Base-by-base conservation (phyloP, 2,113 vertebrate genomes). In the Emydura subglobosa region DNA sequence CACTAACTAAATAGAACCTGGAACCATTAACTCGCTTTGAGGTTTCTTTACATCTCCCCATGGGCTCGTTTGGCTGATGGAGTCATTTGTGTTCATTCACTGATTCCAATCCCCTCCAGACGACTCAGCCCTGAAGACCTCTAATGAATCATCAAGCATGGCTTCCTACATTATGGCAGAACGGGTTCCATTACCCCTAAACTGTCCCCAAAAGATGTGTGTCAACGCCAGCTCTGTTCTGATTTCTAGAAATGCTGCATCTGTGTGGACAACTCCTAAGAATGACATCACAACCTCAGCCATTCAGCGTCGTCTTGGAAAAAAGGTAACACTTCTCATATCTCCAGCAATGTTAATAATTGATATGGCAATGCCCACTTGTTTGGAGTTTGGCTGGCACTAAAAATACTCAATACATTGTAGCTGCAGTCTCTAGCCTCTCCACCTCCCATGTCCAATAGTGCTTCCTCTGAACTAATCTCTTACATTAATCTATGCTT, bases 281-380 rank as follows among this genome's bases (percentile, higher is more conserved):
- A 4, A 6, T 85, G 21, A 79, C 29, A 16, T 54, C 25, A 21
- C 51, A 14, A 72, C 21, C n/a, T 13, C 80, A 54, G 53, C 51
- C 7, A 51, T 81, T 39, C 65, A 39, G 13, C 5, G 65, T 39
- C 21, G n/a, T 72, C n/a, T 72, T 72, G 19, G 7, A 82, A 2
- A 51, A 65, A 82, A 29, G 25, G 5, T 51, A 79, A 31, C 22
- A 16, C n/a, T 87, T 74, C 47, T 91, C 83, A 54, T 59, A 47
- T 83, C 94, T 89, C 59, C 82, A 76, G 65, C 85, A 82, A 4
- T 80, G 55, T 82, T 84, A 76, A 34, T 50, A 61, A 61, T 92
- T 84, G 86, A 74, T 87, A 39, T 82, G 22, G 82, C 80, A 72
- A 86, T 89, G 85, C 19, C 34, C 19, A 59, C 65, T 39, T 82